Percentiles rank a stretch among this genome's conserved stretches.
Evolutionary conservation across 2,888 invertebrate genomes (phyloP).

Genomic region (Crematogaster levior): DNA sequence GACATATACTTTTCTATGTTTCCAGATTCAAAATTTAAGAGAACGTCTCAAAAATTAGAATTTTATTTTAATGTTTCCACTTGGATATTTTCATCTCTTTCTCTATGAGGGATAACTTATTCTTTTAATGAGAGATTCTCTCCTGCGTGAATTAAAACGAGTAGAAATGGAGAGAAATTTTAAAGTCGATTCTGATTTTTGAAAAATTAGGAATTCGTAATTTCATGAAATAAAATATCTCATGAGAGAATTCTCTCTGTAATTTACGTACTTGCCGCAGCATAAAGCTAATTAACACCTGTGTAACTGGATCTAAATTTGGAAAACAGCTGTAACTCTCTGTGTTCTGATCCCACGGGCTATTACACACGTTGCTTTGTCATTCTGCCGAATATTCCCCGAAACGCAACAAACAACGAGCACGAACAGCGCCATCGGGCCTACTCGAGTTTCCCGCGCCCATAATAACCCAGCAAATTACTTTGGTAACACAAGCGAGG

Average conservation of each 20-base stretch:
- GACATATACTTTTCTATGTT: background rate
- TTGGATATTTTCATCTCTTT: background rate
- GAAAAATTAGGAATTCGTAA: background rate
- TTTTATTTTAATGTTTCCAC: background rate
- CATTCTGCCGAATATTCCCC: conserved; percentile 25
- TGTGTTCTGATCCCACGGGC: background rate
- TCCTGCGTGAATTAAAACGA: background rate
- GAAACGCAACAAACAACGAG: conserved; percentile 26
- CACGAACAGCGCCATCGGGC: conserved; percentile 1
- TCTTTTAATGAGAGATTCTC: background rate
- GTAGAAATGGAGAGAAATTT: background rate
- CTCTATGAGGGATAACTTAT: no score
- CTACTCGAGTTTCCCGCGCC: conserved; percentile 42
- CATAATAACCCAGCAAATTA: conserved; percentile 46
- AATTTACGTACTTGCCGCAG: background rate
- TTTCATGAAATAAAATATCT: background rate
- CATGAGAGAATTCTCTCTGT: background rate
- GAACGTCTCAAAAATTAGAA: background rate
- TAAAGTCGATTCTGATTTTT: background rate
- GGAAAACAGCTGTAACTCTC: conserved; percentile 8
- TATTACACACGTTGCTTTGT: conserved; percentile 2
- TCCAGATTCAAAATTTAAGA: background rate
- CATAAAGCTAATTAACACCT: conserved; percentile 19
- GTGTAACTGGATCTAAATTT: conserved; percentile 24
- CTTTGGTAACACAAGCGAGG: conserved; percentile 34